Evolutionary conservation across 1,140 invertebrate genomes (phyloP).

Genomic region (Drosophila ananassae): DNA sequence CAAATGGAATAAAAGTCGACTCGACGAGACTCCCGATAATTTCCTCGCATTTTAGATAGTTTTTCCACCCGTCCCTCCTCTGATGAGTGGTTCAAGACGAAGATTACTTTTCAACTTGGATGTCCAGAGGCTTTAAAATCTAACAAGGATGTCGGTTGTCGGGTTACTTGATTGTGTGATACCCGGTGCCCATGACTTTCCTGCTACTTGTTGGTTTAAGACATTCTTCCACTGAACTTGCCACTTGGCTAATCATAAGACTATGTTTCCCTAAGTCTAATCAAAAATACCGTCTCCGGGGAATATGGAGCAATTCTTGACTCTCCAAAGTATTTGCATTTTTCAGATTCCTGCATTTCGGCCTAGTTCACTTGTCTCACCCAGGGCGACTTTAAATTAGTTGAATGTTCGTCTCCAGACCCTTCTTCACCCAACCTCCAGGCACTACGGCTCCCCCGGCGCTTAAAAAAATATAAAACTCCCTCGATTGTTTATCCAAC

Average conservation of each 20-base stretch:
- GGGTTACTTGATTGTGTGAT: neutral
- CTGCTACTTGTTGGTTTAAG: no score
- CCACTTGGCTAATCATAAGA: no score
- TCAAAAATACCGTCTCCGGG: neutral
- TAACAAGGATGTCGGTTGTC: neutral
- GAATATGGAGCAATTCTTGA: neutral
- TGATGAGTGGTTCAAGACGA: conserved; percentile 11
- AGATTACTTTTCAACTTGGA: neutral
- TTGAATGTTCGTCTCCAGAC: conserved; percentile 20
- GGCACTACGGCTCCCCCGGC: conserved; percentile 21
- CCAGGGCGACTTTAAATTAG: conserved; percentile 25
- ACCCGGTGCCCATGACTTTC: neutral
- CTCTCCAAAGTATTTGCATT: neutral
- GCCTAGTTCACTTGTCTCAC: neutral
- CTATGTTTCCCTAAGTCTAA: neutral
- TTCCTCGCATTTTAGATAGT: conserved; percentile 37
- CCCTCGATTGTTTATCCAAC: conserved; percentile 71
- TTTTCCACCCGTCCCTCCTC: neutral
- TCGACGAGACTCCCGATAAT: conserved; percentile 63
- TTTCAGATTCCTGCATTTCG: neutral
- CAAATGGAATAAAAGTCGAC: conserved; percentile 69
- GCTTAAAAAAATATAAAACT: conserved; percentile 48
- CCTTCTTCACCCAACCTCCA: conserved; percentile 6
- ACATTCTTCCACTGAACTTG: no score
- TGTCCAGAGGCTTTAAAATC: conserved; percentile 10